These are phyloP conservation scores for Silvanus unidentatus DNA, from an alignment of 2,888 invertebrate species.

Conservation along the genomic window DNA sequence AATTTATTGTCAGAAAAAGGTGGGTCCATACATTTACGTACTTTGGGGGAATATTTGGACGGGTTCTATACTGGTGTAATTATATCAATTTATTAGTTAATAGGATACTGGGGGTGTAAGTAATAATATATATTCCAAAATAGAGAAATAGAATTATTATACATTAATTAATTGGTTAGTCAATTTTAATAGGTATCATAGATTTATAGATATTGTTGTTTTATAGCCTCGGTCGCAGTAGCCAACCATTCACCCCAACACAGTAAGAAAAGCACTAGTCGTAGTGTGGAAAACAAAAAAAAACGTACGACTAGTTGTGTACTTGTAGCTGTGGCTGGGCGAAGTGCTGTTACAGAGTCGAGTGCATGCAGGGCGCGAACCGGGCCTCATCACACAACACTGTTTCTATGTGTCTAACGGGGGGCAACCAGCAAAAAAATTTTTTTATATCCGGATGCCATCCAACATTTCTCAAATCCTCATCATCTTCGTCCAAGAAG, in stretches of 20 bases:
- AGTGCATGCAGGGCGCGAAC: slow-evolving; percentile 39
- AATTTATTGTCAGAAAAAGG: too few species aligned
- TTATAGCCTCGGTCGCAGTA: slow-evolving; percentile 43
- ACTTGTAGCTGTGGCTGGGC: slow-evolving; percentile 41
- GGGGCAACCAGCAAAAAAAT: too few species aligned
- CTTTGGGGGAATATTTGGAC: too few species aligned
- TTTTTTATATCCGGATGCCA: too few species aligned
- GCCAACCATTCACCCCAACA: slow-evolving; percentile 39
- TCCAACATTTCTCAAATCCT: slow-evolving; percentile 1
- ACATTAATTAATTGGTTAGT: too few species aligned
- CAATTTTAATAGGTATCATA: too few species aligned
- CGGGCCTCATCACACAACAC: slow-evolving; percentile 21
- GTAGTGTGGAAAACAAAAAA: slow-evolving; percentile 26
- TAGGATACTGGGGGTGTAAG: too few species aligned
- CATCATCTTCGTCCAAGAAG: slow-evolving; percentile 8
- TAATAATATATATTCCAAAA: too few species aligned
- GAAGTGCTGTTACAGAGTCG: slow-evolving; percentile 44
- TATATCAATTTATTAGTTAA: slow-evolving; percentile 2
- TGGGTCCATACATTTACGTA: too few species aligned
- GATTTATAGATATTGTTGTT: background rate
- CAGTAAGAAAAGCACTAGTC: slow-evolving; percentile 33
- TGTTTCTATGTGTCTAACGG: background rate
- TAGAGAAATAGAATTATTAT: too few species aligned
- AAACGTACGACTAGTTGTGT: slow-evolving; percentile 32
- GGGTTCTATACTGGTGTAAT: slow-evolving; percentile 1